Base-by-base conservation (phyloP, 2,888 invertebrate species). In the Nymphalis c-album region DNA sequence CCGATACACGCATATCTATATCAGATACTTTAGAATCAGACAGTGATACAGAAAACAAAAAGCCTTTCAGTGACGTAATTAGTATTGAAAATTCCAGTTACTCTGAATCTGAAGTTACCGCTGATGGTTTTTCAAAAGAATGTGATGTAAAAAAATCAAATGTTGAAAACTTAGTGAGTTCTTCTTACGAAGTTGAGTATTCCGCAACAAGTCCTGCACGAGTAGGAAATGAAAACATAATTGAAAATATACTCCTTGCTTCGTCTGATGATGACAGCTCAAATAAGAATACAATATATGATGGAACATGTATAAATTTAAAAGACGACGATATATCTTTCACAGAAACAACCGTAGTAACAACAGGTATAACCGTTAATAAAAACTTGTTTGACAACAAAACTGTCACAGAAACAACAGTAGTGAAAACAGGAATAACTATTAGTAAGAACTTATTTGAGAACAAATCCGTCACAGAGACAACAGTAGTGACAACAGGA, bases 1-100 rank as follows among this genome's bases (percentile, higher is more conserved):
- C 83, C 7, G 90, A 85, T 45, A 79, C 84, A 8, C 81, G 81
- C 16, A 87, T 90, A 72, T 84, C 85, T 62, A 85, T 88, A 69
- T 88, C 90, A 48, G 91, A 90, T 71, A 82, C 86, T 7, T 70
- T 83, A 20, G 83, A 80, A 46, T 85, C 86, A 18, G 81, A 80
- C 62, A 80, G 79, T 69, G 84, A 84, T 20, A 50, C 53, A 10
- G 75, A 74, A 57, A 77, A 73, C 65, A 78, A 74, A 59, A 76
- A 73, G 40, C 51, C 58, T 22, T 35, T 63, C 0, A 77, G 77
- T 74, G 86, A 86, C 71, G 83, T 91, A 18, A 89, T 91, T 26
- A 91, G 91, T 71, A 90, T 91, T 73, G 91, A 90, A 82, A 86
- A 91, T 75, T 91, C 91, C 4, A 91, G 87, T 78, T 88, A 84